These are phyloP conservation scores for Hipposideros larvatus DNA, from an alignment of 2,797 vertebrate genomes.

Conservation along the genomic window DNA sequence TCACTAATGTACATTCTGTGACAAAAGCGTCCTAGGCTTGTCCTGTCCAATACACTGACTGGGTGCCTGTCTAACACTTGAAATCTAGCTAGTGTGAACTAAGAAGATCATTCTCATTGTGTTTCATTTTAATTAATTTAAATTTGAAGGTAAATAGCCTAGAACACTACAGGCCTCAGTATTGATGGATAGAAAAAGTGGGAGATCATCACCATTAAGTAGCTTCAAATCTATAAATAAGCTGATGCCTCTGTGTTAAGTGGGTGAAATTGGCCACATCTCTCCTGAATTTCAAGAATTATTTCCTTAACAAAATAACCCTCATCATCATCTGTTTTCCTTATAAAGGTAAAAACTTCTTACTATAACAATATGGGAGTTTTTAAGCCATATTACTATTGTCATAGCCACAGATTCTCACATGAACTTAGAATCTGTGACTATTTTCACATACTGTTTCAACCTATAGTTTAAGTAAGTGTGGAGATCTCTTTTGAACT, in stretches of 20 bases:
- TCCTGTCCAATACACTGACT: neutral
- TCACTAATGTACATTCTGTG: neutral
- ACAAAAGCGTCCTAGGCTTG: neutral
- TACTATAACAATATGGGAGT: neutral
- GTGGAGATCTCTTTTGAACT: neutral
- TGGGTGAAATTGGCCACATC: neutral
- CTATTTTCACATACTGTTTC: neutral
- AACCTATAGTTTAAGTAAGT: neutral
- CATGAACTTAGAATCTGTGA: neutral
- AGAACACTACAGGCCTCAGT: neutral
- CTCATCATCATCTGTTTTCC: neutral
- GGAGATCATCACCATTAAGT: neutral
- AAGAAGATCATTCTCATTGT: neutral
- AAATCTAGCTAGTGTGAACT: neutral
- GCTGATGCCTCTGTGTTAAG: neutral
- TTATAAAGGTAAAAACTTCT: conserved; percentile 5
- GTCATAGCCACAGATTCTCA: neutral
- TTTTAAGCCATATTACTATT: neutral
- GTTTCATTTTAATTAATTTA: conserved; percentile 17
- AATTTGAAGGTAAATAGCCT: neutral
- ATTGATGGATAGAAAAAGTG: neutral
- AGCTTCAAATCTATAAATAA: neutral
- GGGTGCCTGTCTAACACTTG: neutral
- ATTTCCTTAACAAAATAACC: neutral
- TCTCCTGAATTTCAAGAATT: conserved; percentile 20